Base-by-base conservation (phyloP, 1,140 invertebrate genomes). In the Wiebesia pumilae region DNA sequence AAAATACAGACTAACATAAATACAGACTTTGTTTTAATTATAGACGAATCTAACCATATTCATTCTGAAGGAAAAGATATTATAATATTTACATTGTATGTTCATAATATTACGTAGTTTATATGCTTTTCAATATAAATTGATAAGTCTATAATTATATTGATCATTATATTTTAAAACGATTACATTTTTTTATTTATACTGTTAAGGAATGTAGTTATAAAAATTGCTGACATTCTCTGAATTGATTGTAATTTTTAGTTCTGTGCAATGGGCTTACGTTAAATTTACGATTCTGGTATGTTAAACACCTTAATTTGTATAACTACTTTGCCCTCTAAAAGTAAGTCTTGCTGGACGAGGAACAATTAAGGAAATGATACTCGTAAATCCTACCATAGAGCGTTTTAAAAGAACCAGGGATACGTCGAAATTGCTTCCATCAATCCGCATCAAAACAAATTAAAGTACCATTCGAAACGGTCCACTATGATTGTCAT, bases 291-390 rank as follows among this genome's bases (percentile, higher is more conserved):
- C 79, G 78, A 81, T 79, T 65, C 71, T 33, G n/a, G 67, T 81
- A 85, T 81, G 84, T 81, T 81, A 85, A 85, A 73, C 77, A 85
- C 84, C 81, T 85, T 85, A 62, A 51, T 73, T 78, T 79, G 78
- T 79, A 73, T 80, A 71, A 85, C 62, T 80, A 71, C 84, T 85
- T 80, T 85, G 30, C n/a, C 43, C 51, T 67, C 62, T 35, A 51
- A 81, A 81, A 91, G 90, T 93, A 93, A 91, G 89, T 90, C 88
- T 88, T 88, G 79, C 87, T 69, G 85, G 81, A 84, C 86, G 83
- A 85, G 84, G 90, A 88, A 91, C 91, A 92, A 93, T 93, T 92
- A 93, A 91, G 90, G 90, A 91, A 93, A 93, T 91, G 90, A 93
- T 87, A 89, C 85, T 90, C 90, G 90, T 93, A 93, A 93, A 93